Conservation (phyloP, 2,888 invertebrate species). For the Drosophila paramelanica region DNA sequence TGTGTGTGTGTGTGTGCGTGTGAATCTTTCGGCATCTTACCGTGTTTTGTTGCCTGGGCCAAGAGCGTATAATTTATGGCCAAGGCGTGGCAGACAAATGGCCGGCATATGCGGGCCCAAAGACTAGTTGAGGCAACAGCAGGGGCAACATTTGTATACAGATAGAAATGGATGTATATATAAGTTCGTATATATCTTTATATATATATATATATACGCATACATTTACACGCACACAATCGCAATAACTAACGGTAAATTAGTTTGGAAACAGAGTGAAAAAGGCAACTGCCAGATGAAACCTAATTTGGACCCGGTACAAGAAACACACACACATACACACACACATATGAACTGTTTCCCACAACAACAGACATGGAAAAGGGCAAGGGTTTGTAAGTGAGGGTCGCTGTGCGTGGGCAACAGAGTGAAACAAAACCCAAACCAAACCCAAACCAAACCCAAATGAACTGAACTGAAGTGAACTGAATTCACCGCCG, state of each 20-base stretch:
- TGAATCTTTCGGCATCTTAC: constrained; percentile 23
- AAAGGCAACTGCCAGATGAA: constrained; percentile 77
- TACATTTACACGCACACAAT: constrained; percentile 36
- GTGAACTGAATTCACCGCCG: constrained; percentile 19
- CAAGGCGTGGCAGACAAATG: constrained; percentile 78
- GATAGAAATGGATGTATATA: constrained; percentile 19
- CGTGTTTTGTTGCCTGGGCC: constrained; percentile 39
- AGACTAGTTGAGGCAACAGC: constrained; percentile 4
- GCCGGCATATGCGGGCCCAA: constrained; percentile 69
- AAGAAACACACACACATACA: constrained; percentile 30
- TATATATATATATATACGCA: constrained; percentile 6
- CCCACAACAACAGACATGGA: constrained; percentile 7
- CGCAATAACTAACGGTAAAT: constrained; percentile 79
- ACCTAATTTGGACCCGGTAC: constrained; percentile 67
- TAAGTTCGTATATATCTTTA: constrained; percentile 14
- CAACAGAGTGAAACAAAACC: constrained; percentile 42
- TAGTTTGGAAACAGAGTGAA: constrained; percentile 80
- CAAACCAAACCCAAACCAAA: neutral
- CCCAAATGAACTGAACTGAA: constrained; percentile 5
- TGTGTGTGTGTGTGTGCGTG: constrained; percentile 10
- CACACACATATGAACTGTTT: constrained; percentile 22
- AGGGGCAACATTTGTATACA: constrained; percentile 9
- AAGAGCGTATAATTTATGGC: constrained; percentile 74
- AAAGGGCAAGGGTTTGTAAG: neutral
- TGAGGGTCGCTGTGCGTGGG: constrained; percentile 14